phyloP scores from a whole-genome alignment of 2,797 vertebrate genomes.

The Tauraco hartlaubi region DNA sequence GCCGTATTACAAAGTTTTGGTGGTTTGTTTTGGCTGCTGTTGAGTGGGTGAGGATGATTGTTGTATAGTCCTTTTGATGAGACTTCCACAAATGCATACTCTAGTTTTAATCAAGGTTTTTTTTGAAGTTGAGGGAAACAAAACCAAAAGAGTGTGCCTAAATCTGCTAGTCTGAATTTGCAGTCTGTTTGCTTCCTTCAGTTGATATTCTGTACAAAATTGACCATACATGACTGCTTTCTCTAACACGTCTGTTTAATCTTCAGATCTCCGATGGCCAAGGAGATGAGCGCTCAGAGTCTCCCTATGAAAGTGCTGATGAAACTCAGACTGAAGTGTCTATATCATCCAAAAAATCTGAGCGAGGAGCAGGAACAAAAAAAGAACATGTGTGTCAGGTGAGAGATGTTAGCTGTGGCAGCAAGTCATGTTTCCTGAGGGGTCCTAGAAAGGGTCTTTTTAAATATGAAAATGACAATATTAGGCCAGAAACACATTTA shows the following conservation, averaged over 20 bases:
- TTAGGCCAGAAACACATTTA: neutral
- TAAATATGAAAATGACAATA: neutral
- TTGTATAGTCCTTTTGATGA: neutral
- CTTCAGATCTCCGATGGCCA: constrained; percentile 86
- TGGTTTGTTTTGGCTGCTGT: constrained; percentile 14
- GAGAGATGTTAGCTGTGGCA: constrained; percentile 47
- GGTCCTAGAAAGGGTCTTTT: neutral
- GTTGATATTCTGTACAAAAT: neutral
- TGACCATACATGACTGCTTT: neutral
- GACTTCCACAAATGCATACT: neutral
- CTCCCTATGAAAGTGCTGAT: constrained; percentile 92
- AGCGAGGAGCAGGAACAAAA: constrained; percentile 83
- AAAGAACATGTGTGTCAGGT: constrained; percentile 97
- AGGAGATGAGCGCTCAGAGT: constrained; percentile 91
- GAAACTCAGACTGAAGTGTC: constrained; percentile 84
- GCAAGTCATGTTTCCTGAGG: neutral
- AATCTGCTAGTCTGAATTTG: neutral
- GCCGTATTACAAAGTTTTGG: neutral
- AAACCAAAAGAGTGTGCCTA: neutral
- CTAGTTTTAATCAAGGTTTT: neutral
- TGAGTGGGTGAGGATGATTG: neutral
- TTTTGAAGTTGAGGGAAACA: neutral
- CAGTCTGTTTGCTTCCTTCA: neutral
- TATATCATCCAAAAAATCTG: constrained; percentile 87
- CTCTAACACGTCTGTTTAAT: constrained; percentile 67